Evolutionary conservation across 2,888 invertebrate species (phyloP).

Genomic region (Cyaniris semiargus): DNA sequence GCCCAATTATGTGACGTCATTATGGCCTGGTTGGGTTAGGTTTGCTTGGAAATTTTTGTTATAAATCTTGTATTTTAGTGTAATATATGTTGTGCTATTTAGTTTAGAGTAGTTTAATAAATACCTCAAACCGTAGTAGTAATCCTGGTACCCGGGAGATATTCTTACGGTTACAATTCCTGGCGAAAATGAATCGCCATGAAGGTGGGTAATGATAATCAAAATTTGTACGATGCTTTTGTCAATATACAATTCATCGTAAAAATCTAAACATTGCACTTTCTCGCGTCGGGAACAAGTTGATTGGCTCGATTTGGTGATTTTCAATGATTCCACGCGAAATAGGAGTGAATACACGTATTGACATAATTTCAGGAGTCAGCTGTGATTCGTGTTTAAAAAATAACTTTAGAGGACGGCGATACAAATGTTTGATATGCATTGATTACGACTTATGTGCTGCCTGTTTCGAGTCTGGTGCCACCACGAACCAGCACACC

Average conservation of each 20-base stretch:
- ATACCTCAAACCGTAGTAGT: conserved; percentile 74
- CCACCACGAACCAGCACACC: conserved; percentile 94
- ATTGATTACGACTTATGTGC: conserved; percentile 99
- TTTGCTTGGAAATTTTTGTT: conserved; percentile 85
- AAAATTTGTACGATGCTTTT: conserved; percentile 78
- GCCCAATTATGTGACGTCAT: conserved; percentile 80
- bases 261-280: conserved; percentile 50
- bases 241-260: conserved; percentile 68
- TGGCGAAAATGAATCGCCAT: conserved; percentile 94
- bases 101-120: conserved; percentile 78
- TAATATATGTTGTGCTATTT: conserved; percentile 81
- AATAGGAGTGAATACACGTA: conserved; percentile 54
- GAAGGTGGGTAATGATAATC: conserved; percentile 89
- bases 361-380: conserved; percentile 88
- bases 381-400: conserved; percentile 99
- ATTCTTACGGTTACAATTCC: conserved; percentile 70
- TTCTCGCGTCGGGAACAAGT: conserved; percentile 31
- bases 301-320: conserved; percentile 36
- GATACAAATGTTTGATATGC: conserved; percentile 99
- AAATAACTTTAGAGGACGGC: conserved; percentile 97
- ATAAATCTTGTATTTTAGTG: conserved; percentile 83
- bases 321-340: conserved; percentile 39
- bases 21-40: conserved; percentile 87
- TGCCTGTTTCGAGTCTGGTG: conserved; percentile 95
- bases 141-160: conserved; percentile 74